These are phyloP conservation scores for Trinectes maculatus DNA, from an alignment of 2,113 vertebrate genomes.

Conservation along the genomic window DNA sequence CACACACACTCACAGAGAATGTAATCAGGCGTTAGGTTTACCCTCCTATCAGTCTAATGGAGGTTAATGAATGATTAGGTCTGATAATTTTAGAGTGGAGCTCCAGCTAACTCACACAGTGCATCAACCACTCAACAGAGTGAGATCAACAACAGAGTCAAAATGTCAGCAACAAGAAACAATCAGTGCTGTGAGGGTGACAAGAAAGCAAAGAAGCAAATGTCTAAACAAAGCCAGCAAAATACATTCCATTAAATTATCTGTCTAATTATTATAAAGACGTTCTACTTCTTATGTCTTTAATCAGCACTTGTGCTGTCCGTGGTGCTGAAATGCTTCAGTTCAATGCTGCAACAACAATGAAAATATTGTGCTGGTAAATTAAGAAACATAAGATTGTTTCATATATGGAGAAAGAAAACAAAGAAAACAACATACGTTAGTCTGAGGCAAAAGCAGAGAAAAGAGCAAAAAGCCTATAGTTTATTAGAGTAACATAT, in stretches of 20 bases:
- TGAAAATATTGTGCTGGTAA: not conserved
- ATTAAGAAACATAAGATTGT: not conserved
- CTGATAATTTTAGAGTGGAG: constrained; percentile 78
- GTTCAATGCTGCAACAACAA: not conserved
- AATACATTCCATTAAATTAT: not conserved
- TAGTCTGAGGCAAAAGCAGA: not conserved
- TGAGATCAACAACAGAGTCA: constrained; percentile 28
- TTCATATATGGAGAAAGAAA: no score
- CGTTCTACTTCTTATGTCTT: not conserved
- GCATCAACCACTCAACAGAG: constrained; percentile 58
- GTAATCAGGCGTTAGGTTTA: constrained; percentile 78
- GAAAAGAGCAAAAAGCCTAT: not conserved
- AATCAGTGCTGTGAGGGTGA: not conserved
- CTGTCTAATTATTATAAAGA: not conserved
- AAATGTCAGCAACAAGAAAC: constrained; percentile 33
- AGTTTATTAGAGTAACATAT: not conserved
- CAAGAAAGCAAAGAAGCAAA: constrained; percentile 7
- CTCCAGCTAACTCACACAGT: constrained; percentile 62
- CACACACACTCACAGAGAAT: constrained; percentile 37
- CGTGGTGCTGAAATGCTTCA: not conserved
- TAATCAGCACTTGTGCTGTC: not conserved
- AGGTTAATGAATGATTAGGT: constrained; percentile 82
- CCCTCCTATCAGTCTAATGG: constrained; percentile 81
- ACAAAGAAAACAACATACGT: not conserved
- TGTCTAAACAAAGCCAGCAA: not conserved